phyloP scores from a whole-genome alignment of 2,113 vertebrate genomes.

The Pomatostomus ruficeps region DNA sequence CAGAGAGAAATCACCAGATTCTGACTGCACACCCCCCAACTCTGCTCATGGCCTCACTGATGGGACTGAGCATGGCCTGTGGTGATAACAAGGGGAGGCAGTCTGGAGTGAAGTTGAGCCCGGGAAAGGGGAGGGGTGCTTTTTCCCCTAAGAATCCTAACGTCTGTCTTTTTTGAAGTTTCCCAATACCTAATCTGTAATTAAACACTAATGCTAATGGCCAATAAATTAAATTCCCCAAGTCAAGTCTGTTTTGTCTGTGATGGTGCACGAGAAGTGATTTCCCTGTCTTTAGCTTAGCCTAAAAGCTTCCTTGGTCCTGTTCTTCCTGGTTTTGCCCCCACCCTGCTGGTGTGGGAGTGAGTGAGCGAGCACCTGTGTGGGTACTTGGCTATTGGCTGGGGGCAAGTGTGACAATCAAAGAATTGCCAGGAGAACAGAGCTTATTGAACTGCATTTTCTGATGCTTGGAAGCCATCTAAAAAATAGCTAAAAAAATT shows the following conservation, averaged over 20 bases:
- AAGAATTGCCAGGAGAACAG: not conserved
- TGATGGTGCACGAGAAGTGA: not conserved
- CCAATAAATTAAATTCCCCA: not conserved
- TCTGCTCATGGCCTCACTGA: not conserved
- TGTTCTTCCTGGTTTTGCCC: not conserved
- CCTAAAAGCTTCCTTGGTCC: not conserved
- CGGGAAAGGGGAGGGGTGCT: not conserved
- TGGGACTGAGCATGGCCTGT: not conserved
- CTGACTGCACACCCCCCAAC: accelerated
- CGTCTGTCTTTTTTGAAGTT: not conserved
- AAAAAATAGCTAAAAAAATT: not conserved
- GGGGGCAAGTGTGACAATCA: not conserved
- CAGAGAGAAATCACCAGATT: not conserved
- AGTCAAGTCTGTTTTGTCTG: not conserved
- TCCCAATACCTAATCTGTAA: not conserved
- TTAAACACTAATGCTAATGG: not conserved
- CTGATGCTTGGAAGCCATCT: not conserved
- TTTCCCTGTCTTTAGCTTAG: not conserved
- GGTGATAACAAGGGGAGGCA: not conserved
- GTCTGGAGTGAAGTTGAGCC: not conserved
- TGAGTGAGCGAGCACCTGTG: not conserved
- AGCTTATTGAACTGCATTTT: not conserved
- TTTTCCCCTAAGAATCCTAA: not conserved
- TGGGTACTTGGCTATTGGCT: not conserved
- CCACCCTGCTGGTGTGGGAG: accelerated